Percentiles rank a stretch among this genome's conserved stretches.
Evolutionary conservation across 2,888 invertebrate genomes (phyloP).

Genomic region (Lacanobia wlatinum): DNA sequence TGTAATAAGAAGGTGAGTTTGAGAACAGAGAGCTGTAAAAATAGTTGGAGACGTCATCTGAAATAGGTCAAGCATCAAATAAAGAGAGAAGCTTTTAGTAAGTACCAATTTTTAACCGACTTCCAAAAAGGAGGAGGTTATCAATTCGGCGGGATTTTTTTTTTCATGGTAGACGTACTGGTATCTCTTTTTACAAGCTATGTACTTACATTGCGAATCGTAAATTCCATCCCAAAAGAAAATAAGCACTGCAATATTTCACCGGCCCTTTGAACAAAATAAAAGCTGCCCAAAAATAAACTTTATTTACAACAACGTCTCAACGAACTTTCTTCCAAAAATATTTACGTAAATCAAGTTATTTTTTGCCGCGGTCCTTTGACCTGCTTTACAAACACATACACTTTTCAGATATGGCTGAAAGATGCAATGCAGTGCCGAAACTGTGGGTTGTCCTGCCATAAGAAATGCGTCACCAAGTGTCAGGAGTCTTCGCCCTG

Average conservation of each 20-base stretch:
- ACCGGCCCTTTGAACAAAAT: constrained; percentile 1
- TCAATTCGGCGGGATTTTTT: no score
- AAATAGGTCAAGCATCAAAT: constrained; percentile 8
- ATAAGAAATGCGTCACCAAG: constrained; percentile 98
- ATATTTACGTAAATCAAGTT: constrained; percentile 28
- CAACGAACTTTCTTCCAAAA: constrained; percentile 24
- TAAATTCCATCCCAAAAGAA: not conserved
- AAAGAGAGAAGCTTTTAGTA: not conserved
- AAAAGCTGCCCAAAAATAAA: constrained; percentile 26
- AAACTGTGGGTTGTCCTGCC: constrained; percentile 97
- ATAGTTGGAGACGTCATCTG: constrained; percentile 1
- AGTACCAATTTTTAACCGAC: no score
- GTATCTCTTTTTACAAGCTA: not conserved
- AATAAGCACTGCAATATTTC: constrained; percentile 5
- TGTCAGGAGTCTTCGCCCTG: constrained; percentile 92
- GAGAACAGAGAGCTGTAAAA: not conserved
- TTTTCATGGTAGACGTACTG: no score
- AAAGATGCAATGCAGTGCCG: constrained; percentile 98
- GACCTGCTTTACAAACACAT: constrained; percentile 17
- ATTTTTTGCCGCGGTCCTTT: constrained; percentile 44
- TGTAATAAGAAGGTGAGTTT: constrained; percentile 96
- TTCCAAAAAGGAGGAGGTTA: no score
- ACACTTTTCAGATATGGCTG: constrained; percentile 95
- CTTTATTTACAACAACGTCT: constrained; percentile 26
- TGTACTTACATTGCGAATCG: not conserved